These are phyloP conservation scores for human (Homo sapiens) DNA, from an alignment of 2,113 vertebrate species.

Conservation along the genomic window DNA sequence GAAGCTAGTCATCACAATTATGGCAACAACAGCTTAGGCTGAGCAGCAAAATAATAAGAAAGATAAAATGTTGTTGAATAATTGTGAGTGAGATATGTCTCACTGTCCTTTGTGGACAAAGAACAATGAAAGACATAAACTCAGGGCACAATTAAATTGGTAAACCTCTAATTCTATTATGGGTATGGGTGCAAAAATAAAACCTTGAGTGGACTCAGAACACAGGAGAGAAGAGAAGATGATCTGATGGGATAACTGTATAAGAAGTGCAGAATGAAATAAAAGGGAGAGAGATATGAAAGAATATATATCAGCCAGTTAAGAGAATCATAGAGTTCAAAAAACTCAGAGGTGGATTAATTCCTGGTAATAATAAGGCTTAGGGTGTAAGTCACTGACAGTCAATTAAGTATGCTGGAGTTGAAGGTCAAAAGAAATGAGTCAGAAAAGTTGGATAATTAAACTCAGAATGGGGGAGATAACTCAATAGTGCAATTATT, in stretches of 20 bases:
- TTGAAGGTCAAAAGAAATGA: not conserved
- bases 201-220: not conserved
- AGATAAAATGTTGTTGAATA: not conserved
- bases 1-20: no score
- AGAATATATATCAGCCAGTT: not conserved
- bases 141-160: not conserved
- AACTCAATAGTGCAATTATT: rapidly evolving
- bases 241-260: no score
- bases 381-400: not conserved
- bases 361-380: not conserved
- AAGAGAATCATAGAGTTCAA: no score
- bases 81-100: not conserved
- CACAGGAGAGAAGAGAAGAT: rapidly evolving
- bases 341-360: no score
- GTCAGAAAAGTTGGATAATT: no score
- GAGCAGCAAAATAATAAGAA: not conserved
- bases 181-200: not conserved
- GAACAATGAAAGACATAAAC: not conserved
- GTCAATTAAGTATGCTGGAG: no score
- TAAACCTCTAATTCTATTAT: rapidly evolving
- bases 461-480: no score
- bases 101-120: not conserved
- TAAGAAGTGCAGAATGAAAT: not conserved
- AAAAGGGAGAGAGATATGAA: rapidly evolving
- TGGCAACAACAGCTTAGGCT: no score